Evolutionary conservation across 2,113 vertebrate species (phyloP).

Genomic region (Poecile atricapillus): DNA sequence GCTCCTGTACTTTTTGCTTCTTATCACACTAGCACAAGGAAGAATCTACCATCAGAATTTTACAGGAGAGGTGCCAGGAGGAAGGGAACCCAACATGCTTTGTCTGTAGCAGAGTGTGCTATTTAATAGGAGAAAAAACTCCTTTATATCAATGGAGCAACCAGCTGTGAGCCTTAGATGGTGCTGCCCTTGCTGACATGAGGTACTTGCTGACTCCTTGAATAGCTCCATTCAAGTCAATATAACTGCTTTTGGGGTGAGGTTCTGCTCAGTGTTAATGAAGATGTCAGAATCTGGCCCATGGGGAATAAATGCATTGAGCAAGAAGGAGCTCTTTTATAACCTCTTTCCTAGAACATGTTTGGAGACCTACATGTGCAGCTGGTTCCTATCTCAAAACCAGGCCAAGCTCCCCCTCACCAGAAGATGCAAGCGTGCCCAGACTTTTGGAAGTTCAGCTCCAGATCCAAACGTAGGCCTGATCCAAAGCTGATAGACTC

Average conservation of each 20-base stretch:
- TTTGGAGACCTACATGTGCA: conserved; percentile 44
- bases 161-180: conserved; percentile 23
- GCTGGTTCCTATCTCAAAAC: conserved; percentile 53
- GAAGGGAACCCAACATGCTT: not conserved
- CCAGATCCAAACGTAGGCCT: not conserved
- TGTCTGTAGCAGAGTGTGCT: not conserved
- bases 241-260: not conserved
- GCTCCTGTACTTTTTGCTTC: not conserved
- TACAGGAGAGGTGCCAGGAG: not conserved
- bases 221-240: conserved; percentile 18
- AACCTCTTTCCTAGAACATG: conserved; percentile 51
- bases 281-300: conserved; percentile 29
- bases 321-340: conserved; percentile 57
- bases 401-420: conserved; percentile 13
- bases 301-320: not conserved
- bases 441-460: conserved; percentile 22
- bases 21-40: not conserved
- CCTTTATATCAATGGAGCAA: not conserved
- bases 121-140: not conserved
- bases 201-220: conserved; percentile 27
- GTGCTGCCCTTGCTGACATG: conserved; percentile 17
- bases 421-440: not conserved
- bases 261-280: conserved; percentile 36
- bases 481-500: conserved; percentile 2
- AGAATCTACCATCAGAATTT: not conserved